Percentiles rank a stretch among this genome's conserved stretches.
These are phyloP conservation scores for Festucalex cinctus DNA, from an alignment of 2,113 vertebrate species.

Conservation along the genomic window DNA sequence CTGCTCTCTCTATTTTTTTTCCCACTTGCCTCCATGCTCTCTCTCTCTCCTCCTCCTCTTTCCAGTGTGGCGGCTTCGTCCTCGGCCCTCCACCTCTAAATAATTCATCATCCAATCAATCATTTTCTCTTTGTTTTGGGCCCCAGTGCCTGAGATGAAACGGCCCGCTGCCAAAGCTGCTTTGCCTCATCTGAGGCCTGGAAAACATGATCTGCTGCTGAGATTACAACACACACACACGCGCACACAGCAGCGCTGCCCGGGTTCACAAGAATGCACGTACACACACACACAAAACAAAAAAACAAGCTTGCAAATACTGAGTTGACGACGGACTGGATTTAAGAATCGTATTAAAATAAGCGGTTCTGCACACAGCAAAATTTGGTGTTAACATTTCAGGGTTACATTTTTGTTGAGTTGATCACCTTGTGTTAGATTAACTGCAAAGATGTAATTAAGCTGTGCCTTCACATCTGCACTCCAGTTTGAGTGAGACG, in stretches of 20 bases:
- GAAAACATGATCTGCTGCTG: conserved; percentile 80
- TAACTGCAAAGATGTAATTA: no score
- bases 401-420: no score
- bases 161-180: conserved; percentile 74
- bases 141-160: conserved; percentile 80
- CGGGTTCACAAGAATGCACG: conserved; percentile 46
- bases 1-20: conserved; percentile 35
- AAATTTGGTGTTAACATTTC: no score
- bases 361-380: background rate
- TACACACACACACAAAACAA: conserved; percentile 14
- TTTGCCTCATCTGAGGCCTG: conserved; percentile 79
- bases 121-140: conserved; percentile 83
- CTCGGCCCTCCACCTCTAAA: conserved; percentile 75
- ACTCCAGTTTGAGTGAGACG: no score
- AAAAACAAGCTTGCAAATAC: conserved; percentile 21
- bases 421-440: no score
- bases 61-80: conserved; percentile 61
- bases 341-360: no score
- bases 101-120: conserved; percentile 84
- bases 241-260: conserved; percentile 21
- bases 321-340: background rate
- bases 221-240: conserved; percentile 72
- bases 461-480: no score
- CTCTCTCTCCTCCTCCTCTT: conserved; percentile 44
- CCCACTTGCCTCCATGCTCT: conserved; percentile 17